Conservation (phyloP, 2,113 vertebrate species). For the Bos javanicus region DNA sequence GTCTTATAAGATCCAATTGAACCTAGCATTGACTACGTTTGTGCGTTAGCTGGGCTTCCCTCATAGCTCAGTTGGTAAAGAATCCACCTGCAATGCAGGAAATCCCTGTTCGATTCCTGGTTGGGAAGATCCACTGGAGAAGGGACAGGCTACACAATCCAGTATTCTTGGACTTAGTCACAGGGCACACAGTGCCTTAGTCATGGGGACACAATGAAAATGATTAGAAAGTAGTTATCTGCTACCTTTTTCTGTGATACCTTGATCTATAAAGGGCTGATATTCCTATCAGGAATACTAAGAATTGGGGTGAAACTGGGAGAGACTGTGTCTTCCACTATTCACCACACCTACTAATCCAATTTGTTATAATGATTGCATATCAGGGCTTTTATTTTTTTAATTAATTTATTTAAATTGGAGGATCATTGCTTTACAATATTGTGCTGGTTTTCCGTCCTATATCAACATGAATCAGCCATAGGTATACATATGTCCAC, state of each 20-base stretch:
- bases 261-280: not conserved
- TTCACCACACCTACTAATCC: not conserved
- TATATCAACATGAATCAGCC: not conserved
- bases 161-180: not conserved
- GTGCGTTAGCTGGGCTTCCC: not conserved
- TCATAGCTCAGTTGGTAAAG: not conserved
- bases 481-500: not conserved
- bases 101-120: not conserved
- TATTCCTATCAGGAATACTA: not conserved
- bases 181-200: not conserved
- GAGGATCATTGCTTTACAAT: not conserved
- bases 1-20: not conserved
- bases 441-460: not conserved
- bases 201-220: not conserved
- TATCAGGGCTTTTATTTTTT: not conserved
- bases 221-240: not conserved
- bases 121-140: not conserved
- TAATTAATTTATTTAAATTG: not conserved
- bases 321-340: not conserved
- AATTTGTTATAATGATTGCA: not conserved
- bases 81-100: not conserved
- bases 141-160: not conserved
- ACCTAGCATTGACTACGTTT: not conserved
- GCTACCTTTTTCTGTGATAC: not conserved
- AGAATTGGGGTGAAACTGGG: not conserved